Conservation (phyloP, 2,888 invertebrate genomes). For the Erebia ligea region DNA sequence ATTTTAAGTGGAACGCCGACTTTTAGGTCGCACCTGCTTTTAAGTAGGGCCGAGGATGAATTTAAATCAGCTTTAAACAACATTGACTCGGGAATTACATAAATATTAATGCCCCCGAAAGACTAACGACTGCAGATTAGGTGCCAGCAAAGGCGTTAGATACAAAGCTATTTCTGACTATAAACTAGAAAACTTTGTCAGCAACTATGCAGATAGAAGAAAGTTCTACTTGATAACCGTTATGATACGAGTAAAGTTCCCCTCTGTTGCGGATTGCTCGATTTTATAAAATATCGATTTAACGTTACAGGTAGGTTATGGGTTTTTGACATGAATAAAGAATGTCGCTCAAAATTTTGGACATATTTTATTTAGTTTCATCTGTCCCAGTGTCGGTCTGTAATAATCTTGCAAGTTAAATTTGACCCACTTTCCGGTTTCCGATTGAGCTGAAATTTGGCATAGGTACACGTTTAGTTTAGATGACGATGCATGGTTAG, state of each 20-base stretch:
- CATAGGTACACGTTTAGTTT: too few species aligned
- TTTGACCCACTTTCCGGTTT: too few species aligned
- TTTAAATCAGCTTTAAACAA: conserved; percentile 75
- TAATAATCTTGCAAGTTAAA: too few species aligned
- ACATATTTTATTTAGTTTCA: too few species aligned
- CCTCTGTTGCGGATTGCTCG: neutral
- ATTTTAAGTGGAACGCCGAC: conserved; percentile 66
- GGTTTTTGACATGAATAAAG: too few species aligned
- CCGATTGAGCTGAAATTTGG: too few species aligned
- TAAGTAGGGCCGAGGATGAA: conserved; percentile 71
- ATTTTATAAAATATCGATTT: neutral
- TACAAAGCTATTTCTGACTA: conserved; percentile 6
- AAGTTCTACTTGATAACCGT: neutral
- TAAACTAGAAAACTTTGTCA: neutral
- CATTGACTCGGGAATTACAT: conserved; percentile 71
- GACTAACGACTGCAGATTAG: conserved; percentile 69
- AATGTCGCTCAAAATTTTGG: too few species aligned
- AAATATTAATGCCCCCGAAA: conserved; percentile 72
- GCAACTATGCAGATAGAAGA: conserved; percentile 1
- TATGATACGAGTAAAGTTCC: neutral
- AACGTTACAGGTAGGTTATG: neutral
- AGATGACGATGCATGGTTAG: too few species aligned
- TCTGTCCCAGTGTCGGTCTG: too few species aligned
- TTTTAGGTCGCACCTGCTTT: conserved; percentile 64
- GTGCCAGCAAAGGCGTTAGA: conserved; percentile 23